These are phyloP conservation scores for Macropus fuliginosus DNA, from an alignment of 2,797 vertebrate species.

Conservation along the genomic window DNA sequence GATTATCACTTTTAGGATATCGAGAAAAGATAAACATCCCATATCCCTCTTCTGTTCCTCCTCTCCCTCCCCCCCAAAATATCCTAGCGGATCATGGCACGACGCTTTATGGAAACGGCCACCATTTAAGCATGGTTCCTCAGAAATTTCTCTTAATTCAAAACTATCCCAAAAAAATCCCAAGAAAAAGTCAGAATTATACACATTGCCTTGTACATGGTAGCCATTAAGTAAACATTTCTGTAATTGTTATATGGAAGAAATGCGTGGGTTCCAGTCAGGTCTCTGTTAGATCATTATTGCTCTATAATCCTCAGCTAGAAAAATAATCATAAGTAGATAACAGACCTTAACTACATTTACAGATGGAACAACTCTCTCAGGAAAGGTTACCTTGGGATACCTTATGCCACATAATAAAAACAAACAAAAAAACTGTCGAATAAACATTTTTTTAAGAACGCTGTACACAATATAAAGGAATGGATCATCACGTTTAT, in stretches of 20 bases:
- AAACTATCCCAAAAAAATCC: not conserved
- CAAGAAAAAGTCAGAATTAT: not conserved
- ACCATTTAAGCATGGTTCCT: not conserved
- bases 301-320: not conserved
- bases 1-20: not conserved
- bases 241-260: not conserved
- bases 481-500: not conserved
- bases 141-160: not conserved
- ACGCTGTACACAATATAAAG: not conserved
- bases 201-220: not conserved
- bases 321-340: not conserved
- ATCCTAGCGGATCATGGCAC: not conserved
- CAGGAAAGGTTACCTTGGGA: not conserved
- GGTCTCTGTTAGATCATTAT: not conserved
- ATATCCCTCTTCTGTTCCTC: not conserved
- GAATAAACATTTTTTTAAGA: conserved; percentile 2
- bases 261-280: not conserved
- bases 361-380: not conserved
- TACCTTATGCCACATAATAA: not conserved
- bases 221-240: not conserved
- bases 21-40: not conserved
- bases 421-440: not conserved
- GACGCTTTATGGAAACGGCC: not conserved
- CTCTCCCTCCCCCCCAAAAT: not conserved
- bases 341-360: not conserved